Evolutionary conservation across 2,113 vertebrate species (phyloP).

Genomic region (Clinocottus analis): DNA sequence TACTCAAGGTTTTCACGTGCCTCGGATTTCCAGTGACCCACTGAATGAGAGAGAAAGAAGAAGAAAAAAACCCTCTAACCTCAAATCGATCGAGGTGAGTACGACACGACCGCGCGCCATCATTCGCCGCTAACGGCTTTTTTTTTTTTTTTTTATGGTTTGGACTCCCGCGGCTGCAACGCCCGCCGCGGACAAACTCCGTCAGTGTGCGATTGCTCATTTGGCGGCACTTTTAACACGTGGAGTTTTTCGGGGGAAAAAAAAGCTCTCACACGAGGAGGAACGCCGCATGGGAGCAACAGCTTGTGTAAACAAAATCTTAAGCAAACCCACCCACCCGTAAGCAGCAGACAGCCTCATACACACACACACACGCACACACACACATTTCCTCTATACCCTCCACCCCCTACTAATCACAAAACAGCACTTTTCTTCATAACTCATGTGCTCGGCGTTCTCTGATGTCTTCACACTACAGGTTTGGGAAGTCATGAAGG

Average conservation of each 20-base stretch:
- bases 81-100: conserved; percentile 35
- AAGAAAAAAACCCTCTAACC: conserved; percentile 23
- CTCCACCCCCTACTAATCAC: conserved; percentile 27
- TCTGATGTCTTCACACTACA: conserved; percentile 22
- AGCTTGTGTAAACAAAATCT: conserved; percentile 69
- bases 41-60: conserved; percentile 17
- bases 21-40: conserved; percentile 27
- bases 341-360: conserved; percentile 24
- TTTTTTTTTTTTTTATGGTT: conserved; percentile 56
- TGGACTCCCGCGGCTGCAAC: conserved; percentile 36
- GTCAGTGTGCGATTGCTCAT: conserved; percentile 55
- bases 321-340: conserved; percentile 45
- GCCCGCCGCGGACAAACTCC: conserved; percentile 26
- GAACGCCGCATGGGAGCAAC: conserved; percentile 58
- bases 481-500: conserved; percentile 25
- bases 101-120: conserved; percentile 16
- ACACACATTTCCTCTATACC: neutral
- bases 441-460: neutral
- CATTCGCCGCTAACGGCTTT: conserved; percentile 37
- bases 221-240: conserved; percentile 54
- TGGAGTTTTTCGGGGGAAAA: conserved; percentile 32
- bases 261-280: conserved; percentile 45
- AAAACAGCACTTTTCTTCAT: conserved; percentile 19
- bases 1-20: conserved; percentile 19
- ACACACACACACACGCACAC: conserved; percentile 4